Conservation (phyloP, 2,888 invertebrate species). For the Drosophila tripunctata region DNA sequence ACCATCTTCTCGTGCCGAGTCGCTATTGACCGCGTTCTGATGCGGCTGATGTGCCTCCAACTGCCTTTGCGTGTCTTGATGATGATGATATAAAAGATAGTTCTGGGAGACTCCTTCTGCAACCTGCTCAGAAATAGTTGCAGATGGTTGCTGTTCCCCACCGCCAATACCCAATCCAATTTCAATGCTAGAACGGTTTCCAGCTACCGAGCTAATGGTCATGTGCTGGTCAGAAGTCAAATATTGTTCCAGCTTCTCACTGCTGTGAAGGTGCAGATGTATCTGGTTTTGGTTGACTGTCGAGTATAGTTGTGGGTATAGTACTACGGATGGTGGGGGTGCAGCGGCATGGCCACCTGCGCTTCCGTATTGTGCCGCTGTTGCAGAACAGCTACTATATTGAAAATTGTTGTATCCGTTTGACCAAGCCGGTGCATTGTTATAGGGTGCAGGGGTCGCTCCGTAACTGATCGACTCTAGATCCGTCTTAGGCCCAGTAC, state of each 20-base stretch:
- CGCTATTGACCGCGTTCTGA: constrained; percentile 46
- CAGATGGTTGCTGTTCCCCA: constrained; percentile 57
- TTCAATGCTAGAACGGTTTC: constrained; percentile 86
- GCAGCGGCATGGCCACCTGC: constrained; percentile 61
- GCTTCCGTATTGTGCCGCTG: constrained; percentile 63
- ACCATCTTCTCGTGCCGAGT: constrained; percentile 71
- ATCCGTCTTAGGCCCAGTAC: constrained; percentile 71
- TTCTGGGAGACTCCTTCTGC: constrained; percentile 45
- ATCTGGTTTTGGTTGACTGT: constrained; percentile 95
- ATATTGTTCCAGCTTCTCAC: constrained; percentile 88
- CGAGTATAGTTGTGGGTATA: constrained; percentile 91
- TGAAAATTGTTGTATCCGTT: constrained; percentile 90
- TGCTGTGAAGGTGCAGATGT: constrained; percentile 90
- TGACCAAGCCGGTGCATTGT: constrained; percentile 83
- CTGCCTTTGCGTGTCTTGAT: constrained; percentile 79
- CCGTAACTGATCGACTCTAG: constrained; percentile 81
- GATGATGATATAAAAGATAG: constrained; percentile 62
- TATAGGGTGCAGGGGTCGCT: constrained; percentile 73
- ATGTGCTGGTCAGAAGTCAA: constrained; percentile 85
- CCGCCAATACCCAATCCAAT: constrained; percentile 84
- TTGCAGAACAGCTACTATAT: constrained; percentile 85
- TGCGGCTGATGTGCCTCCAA: constrained; percentile 40
- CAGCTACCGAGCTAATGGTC: constrained; percentile 86
- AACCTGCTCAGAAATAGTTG: constrained; percentile 41
- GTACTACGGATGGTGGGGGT: constrained; percentile 88